Conservation (phyloP, 2,797 vertebrate species). For the Lacerta bilineata region DNA sequence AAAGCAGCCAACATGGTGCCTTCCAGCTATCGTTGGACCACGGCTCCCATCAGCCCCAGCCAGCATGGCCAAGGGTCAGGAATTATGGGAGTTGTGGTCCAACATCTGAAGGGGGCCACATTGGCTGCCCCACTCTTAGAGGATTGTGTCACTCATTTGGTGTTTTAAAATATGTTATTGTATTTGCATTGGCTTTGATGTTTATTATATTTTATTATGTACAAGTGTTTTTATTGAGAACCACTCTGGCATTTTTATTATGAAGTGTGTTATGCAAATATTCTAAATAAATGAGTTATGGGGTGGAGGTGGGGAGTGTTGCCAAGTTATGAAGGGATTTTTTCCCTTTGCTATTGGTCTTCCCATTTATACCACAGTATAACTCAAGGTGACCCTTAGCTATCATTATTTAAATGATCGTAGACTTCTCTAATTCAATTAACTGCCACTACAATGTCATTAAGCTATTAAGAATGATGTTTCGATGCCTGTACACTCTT, state of each 20-base stretch:
- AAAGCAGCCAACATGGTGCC: no score
- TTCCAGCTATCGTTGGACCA: no score
- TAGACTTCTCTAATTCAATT: slow-evolving; percentile 6
- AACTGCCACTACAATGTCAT: slow-evolving; percentile 4
- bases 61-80: no score
- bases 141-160: neutral
- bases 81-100: no score
- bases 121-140: no score
- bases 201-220: neutral
- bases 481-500: neutral
- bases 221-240: neutral
- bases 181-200: neutral
- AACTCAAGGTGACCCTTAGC: slow-evolving; percentile 7
- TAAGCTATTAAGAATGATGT: slow-evolving; percentile 18
- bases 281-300: neutral
- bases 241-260: neutral
- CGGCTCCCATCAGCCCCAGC: no score
- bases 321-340: neutral
- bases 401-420: slow-evolving; percentile 15
- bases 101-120: no score
- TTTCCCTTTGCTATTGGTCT: neutral
- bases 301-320: no score
- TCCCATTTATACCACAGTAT: neutral
- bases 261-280: neutral
- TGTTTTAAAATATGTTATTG: neutral